Evolutionary conservation across 1,140 invertebrate genomes (phyloP), one percentile per base, ranked within the genome.

Genomic region (Lethocerus indicus): DNA sequence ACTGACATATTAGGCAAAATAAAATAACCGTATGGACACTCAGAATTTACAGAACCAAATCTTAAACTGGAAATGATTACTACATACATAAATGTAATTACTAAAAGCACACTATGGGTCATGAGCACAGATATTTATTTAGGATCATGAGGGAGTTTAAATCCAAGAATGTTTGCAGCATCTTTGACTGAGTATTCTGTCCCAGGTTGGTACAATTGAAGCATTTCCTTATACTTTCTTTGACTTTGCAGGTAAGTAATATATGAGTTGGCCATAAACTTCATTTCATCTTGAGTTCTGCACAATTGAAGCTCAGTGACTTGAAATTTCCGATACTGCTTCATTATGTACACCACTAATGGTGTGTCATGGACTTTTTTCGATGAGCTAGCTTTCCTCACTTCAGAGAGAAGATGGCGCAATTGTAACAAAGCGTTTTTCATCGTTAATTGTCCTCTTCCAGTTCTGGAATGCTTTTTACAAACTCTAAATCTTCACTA

Each of bases 81-180:
- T 47, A 32, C 13, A 40, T 27, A 20, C n/a, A 23, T 1, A n/a
- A 52, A 27, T 4, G 20, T 27, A 16, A 46, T 37, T 47, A 37
- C 42, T n/a, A 42, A 28, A 43, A 23, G 6, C 20, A 27, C 14
- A 43, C 4, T n/a, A 41, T 18, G 20, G 25, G 36, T 23, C n/a
- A n/a, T n/a, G n/a, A n/a, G n/a, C n/a, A 37, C 25, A 37, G 20
- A 50, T 32, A 50, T 47, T 64, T 63, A 76, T 59, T 76, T 81
- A 14, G 81, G 80, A 68, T 87, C 83, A 59, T 84, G 78, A 0
- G 86, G 86, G 26, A 90, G 62, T 60, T 86, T 87, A 56, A 89
- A 87, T 23, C 87, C 86, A 45, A 91, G 83, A 58, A 87, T 65
- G 57, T 76, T 73, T 14, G 87, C 86, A 9, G 85, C 87, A 56